These are phyloP conservation scores for Oikopleura albicans DNA, from an alignment of 23 tunicate species.

Conservation along the genomic window DNA sequence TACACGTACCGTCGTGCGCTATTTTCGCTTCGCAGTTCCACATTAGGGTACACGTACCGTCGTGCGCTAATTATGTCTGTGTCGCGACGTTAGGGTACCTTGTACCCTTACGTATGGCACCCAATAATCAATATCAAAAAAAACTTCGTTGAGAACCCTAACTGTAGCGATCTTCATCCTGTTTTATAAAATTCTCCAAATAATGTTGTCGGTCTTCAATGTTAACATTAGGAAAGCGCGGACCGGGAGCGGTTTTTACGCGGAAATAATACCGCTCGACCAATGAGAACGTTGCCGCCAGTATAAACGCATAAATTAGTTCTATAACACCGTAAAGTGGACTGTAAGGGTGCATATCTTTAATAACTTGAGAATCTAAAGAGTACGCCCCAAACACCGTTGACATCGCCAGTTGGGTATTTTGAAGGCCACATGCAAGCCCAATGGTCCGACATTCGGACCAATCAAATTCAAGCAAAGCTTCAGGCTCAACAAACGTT, in stretches of 20 bases:
- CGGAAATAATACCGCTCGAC: background rate
- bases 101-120: too few species aligned
- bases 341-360: background rate
- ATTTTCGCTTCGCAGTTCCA: too few species aligned
- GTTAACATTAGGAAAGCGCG: background rate
- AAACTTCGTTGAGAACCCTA: too few species aligned
- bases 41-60: too few species aligned
- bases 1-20: too few species aligned
- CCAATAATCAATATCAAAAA: too few species aligned
- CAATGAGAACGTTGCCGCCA: background rate
- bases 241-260: background rate
- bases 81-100: too few species aligned
- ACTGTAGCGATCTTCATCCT: background rate
- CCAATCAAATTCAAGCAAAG: background rate
- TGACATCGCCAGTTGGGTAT: conserved; percentile 3
- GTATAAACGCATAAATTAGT: background rate
- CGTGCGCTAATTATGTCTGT: too few species aligned
- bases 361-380: background rate
- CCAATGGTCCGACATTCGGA: conserved; percentile 6
- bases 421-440: conserved; percentile 5
- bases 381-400: conserved; percentile 15
- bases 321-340: background rate
- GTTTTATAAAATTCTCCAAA: background rate
- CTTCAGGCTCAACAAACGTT: background rate
- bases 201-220: background rate